Evolutionary conservation across 2,797 vertebrate species (phyloP).

Genomic region (Prionace glauca): DNA sequence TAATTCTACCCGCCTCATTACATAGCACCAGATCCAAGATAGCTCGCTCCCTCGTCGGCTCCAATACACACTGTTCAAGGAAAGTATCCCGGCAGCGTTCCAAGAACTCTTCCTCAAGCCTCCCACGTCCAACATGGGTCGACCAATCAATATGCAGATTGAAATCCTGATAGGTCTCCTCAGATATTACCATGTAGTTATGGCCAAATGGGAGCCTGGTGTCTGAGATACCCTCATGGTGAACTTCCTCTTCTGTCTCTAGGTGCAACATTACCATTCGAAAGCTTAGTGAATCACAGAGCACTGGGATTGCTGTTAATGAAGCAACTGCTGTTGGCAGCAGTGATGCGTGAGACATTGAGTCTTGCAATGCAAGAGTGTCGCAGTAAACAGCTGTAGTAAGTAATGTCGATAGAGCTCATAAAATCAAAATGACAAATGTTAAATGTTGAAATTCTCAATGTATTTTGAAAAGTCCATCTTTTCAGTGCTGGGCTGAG

Average conservation of each 20-base stretch:
- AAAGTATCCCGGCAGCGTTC: too few species aligned
- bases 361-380: not conserved
- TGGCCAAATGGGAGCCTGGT: too few species aligned
- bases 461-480: not conserved
- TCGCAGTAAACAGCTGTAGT: not conserved
- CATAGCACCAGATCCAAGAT: too few species aligned
- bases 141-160: too few species aligned
- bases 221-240: too few species aligned
- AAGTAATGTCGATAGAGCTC: not conserved
- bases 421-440: not conserved
- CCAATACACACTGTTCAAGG: too few species aligned
- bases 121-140: too few species aligned
- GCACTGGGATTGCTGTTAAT: not conserved
- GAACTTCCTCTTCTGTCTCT: not conserved
- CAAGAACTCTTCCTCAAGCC: too few species aligned
- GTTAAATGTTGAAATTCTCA: not conserved
- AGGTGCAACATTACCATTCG: not conserved
- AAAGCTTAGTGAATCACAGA: not conserved
- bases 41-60: too few species aligned
- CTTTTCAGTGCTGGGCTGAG: not conserved
- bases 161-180: not conserved
- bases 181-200: not conserved
- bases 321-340: not conserved
- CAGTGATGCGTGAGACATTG: not conserved
- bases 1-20: too few species aligned